These are phyloP conservation scores for Oopsacas minuta DNA, from an alignment of 37 sponge, comb jelly and placozoan genomes.

Conservation along the genomic window DNA sequence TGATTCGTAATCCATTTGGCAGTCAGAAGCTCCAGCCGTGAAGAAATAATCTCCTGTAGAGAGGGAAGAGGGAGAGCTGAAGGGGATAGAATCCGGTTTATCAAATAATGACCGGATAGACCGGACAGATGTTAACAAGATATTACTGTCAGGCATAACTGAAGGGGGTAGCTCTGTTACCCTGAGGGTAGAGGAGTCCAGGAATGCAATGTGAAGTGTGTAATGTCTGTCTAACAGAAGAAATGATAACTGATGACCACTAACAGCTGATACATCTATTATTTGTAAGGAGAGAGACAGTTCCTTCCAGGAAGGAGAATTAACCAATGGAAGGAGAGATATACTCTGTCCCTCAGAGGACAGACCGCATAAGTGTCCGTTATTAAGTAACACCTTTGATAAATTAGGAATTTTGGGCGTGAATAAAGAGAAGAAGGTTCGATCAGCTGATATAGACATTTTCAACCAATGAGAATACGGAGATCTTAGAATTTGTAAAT, in stretches of 20 bases:
- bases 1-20: too few relatives aligned
- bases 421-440: neutral
- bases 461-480: neutral
- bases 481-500: neutral
- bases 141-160: neutral
- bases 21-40: neutral
- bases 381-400: neutral
- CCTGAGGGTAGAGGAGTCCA: neutral
- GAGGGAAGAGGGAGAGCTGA: neutral
- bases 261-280: neutral
- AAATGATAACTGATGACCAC: neutral
- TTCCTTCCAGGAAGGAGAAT: neutral
- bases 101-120: neutral
- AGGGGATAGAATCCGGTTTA: neutral
- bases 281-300: neutral
- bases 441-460: neutral
- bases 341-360: neutral
- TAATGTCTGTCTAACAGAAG: neutral
- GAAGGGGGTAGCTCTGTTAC: neutral
- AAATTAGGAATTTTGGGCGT: neutral
- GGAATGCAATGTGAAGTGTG: neutral
- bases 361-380: neutral
- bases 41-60: neutral
- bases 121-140: neutral
- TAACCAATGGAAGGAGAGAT: neutral